phyloP scores from a whole-genome alignment of 1,140 invertebrate genomes.

The Saccostrea glomerata region DNA sequence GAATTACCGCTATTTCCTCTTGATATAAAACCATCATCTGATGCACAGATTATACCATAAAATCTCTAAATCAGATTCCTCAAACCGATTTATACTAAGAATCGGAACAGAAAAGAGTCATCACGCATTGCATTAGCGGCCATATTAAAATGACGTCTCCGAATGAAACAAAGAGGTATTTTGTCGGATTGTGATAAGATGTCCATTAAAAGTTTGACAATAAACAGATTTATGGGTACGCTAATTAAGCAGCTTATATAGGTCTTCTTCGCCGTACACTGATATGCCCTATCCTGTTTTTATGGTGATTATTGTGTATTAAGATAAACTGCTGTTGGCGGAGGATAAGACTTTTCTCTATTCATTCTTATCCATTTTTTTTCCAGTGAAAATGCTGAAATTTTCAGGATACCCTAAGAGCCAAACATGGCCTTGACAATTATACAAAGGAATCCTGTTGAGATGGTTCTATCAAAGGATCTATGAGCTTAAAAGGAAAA shows the following conservation, averaged over 20 bases:
- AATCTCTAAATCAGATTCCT: not conserved
- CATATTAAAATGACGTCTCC: not conserved
- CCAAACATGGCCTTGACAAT: too few relatives aligned
- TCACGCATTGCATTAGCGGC: slow-evolving; percentile 1
- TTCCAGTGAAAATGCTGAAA: too few relatives aligned
- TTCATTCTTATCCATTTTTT: too few relatives aligned
- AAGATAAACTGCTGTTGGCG: not conserved
- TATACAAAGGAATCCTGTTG: too few relatives aligned
- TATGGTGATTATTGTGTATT: not conserved
- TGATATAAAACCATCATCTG: not conserved
- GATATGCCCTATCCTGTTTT: not conserved
- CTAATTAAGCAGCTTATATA: not conserved
- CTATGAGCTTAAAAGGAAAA: too few relatives aligned
- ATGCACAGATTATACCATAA: not conserved
- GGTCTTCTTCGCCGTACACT: not conserved
- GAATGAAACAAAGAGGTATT: not conserved
- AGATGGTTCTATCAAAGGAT: too few relatives aligned
- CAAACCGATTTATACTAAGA: not conserved
- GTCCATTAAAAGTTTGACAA: not conserved
- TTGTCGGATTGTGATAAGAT: not conserved
- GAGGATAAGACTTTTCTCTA: not conserved
- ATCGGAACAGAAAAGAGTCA: not conserved
- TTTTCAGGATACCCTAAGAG: too few relatives aligned
- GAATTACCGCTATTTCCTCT: slow-evolving; percentile 21
- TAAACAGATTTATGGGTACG: not conserved